Conservation (phyloP, 2,113 vertebrate genomes). For the Corythoichthys intestinalis region DNA sequence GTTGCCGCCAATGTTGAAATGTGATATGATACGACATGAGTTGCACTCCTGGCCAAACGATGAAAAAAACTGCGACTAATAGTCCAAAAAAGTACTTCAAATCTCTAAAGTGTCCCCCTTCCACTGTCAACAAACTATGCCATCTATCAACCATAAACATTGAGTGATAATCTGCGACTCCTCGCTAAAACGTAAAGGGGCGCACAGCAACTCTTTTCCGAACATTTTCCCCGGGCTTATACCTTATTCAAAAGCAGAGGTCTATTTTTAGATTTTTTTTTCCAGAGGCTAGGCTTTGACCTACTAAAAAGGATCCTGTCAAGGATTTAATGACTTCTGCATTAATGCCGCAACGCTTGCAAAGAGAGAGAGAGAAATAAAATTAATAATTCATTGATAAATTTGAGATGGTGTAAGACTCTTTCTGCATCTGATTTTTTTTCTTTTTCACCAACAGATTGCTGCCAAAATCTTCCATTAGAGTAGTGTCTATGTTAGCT, state of each 20-base stretch:
- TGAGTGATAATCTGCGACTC: neutral
- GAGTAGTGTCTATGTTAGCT: no score
- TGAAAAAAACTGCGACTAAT: no score
- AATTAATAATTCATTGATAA: conserved; percentile 29
- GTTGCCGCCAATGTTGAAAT: no score
- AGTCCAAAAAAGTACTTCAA: no score
- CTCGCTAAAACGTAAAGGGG: neutral
- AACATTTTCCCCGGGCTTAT: conserved; percentile 33
- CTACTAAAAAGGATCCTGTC: conserved; percentile 50
- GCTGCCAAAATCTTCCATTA: no score
- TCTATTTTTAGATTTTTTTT: conserved; percentile 54
- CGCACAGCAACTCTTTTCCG: neutral
- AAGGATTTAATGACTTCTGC: conserved; percentile 42
- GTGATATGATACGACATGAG: no score
- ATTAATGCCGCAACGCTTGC: conserved; percentile 18
- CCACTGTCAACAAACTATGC: neutral
- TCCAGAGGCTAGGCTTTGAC: conserved; percentile 52
- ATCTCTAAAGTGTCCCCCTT: no score
- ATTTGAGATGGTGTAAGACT: neutral
- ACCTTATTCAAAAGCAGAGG: conserved; percentile 60
- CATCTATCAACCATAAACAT: neutral
- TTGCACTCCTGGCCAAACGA: no score
- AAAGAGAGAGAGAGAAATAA: neutral
- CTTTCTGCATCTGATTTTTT: neutral
- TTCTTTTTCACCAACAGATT: no score